Conservation (phyloP, 2,888 invertebrate genomes). For the Sceliomorpha sp. region DNA sequence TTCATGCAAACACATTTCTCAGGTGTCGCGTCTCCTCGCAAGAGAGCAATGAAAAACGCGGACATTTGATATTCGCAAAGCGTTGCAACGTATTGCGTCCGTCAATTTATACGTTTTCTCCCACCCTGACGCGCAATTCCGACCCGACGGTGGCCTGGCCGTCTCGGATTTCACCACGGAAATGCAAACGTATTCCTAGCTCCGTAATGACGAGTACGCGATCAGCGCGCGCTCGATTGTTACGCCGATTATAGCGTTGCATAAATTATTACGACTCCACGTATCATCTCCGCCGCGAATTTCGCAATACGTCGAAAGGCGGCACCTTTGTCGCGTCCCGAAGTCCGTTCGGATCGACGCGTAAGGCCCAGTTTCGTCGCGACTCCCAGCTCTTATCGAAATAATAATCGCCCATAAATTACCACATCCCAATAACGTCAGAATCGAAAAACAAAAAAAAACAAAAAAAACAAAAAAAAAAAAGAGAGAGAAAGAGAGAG, state of each 20-base stretch:
- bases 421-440: too few species aligned
- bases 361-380: too few species aligned
- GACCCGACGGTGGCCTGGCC: slow-evolving; percentile 59
- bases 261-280: slow-evolving; percentile 35
- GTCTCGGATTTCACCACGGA: slow-evolving; percentile 67
- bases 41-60: neutral
- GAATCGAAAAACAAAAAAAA: too few species aligned
- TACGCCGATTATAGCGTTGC: slow-evolving; percentile 40
- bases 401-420: too few species aligned
- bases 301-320: slow-evolving; percentile 4
- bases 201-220: slow-evolving; percentile 24
- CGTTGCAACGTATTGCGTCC: slow-evolving; percentile 6
- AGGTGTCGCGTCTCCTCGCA: neutral
- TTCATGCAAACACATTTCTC: neutral
- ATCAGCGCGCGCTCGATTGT: slow-evolving; percentile 25
- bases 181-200: slow-evolving; percentile 58
- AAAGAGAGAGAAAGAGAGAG: too few species aligned
- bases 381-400: too few species aligned
- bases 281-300: slow-evolving; percentile 4
- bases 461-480: too few species aligned
- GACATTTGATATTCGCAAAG: slow-evolving; percentile 1
- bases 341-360: too few species aligned
- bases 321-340: too few species aligned
- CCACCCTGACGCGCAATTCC: slow-evolving; percentile 61
- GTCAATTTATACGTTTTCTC: slow-evolving; percentile 11